phyloP scores from a whole-genome alignment of 2,888 invertebrate species.

The Rotaria socialis region DNA sequence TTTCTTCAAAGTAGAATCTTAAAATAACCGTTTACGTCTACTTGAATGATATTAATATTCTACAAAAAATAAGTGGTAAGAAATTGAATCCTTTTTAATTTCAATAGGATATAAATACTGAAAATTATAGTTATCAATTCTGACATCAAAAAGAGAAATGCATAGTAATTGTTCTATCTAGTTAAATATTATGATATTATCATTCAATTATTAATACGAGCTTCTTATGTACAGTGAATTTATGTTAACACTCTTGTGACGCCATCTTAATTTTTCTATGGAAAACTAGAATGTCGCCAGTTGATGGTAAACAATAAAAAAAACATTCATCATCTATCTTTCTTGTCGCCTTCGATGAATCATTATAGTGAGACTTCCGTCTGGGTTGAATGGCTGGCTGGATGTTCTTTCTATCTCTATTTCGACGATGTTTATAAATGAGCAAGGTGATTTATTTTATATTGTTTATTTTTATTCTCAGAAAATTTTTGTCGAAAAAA shows the following conservation, averaged over 20 bases:
- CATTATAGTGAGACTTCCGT: constrained; percentile 26
- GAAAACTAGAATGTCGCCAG: constrained; percentile 24
- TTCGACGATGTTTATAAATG: constrained; percentile 3
- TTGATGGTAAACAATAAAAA: neutral
- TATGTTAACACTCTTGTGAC: neutral
- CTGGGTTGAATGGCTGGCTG: neutral
- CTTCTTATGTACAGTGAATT: too few relatives aligned
- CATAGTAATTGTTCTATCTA: too few relatives aligned
- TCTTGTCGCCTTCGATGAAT: constrained; percentile 12
- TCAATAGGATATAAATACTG: too few relatives aligned
- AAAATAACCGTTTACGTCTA: too few relatives aligned
- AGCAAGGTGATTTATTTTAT: neutral
- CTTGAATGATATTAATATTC: too few relatives aligned
- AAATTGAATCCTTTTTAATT: too few relatives aligned
- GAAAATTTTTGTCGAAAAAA: neutral
- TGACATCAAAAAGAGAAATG: too few relatives aligned
- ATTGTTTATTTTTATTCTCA: constrained; percentile 4
- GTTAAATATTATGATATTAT: too few relatives aligned
- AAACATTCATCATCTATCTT: neutral
- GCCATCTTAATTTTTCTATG: neutral
- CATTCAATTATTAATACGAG: too few relatives aligned
- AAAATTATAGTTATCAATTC: too few relatives aligned
- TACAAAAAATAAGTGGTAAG: too few relatives aligned
- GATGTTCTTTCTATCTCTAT: constrained; percentile 12
- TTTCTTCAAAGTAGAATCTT: too few relatives aligned